phyloP scores from a whole-genome alignment of 2,888 invertebrate genomes.

The Aspidiotus rigidus region DNA sequence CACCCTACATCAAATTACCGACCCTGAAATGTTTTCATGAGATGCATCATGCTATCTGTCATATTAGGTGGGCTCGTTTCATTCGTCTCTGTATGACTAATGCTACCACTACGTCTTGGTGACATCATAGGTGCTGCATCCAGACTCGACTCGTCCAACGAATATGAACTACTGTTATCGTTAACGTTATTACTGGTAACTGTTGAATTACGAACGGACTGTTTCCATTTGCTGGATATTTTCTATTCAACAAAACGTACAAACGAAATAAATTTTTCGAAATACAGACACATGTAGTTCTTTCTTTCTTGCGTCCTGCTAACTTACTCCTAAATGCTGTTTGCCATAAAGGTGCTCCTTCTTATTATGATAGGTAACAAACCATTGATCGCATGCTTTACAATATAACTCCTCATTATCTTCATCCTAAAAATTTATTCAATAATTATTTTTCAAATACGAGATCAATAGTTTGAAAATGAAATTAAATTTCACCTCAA shows the following conservation, averaged over 20 bases:
- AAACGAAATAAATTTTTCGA: not conserved
- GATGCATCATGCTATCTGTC: slow-evolving; percentile 42
- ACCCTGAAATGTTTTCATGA: slow-evolving; percentile 43
- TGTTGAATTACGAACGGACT: slow-evolving; percentile 30
- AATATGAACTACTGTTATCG: slow-evolving; percentile 40
- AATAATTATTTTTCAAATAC: slow-evolving; percentile 8
- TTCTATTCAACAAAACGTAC: not conserved
- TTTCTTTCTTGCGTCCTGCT: too few species aligned
- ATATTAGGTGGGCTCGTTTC: slow-evolving; percentile 38
- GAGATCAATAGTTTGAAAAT: not conserved
- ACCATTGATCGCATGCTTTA: slow-evolving; percentile 52
- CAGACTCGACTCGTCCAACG: slow-evolving; percentile 44
- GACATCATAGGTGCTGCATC: slow-evolving; percentile 41
- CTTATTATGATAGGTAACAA: slow-evolving; percentile 52
- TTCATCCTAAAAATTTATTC: slow-evolving; percentile 45
- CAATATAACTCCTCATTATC: slow-evolving; percentile 51
- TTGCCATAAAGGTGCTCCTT: slow-evolving; percentile 51
- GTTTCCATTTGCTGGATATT: slow-evolving; percentile 26
- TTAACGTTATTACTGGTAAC: slow-evolving; percentile 33
- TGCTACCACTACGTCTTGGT: slow-evolving; percentile 20
- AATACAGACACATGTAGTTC: not conserved
- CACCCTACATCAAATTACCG: slow-evolving; percentile 36
- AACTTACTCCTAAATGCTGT: slow-evolving; percentile 46
- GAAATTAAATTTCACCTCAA: slow-evolving; percentile 20
- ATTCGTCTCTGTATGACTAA: slow-evolving; percentile 12